A percentile compares a stretch with the other conserved stretches of the same genome.
phyloP scores from a whole-genome alignment of 2,888 invertebrate species.

The Drosophila mimetica region DNA sequence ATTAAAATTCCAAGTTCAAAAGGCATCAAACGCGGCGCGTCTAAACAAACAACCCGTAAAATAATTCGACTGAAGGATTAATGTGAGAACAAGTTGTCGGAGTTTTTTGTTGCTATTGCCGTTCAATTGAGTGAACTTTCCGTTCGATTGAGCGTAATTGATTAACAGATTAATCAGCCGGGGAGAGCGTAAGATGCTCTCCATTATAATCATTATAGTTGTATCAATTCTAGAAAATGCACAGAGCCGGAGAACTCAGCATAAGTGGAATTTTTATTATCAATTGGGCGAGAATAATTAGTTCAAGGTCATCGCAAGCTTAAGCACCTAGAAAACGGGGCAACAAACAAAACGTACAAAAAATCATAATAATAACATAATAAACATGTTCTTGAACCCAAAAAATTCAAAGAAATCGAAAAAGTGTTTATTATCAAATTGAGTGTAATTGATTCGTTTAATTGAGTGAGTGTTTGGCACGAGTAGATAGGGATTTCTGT shows the following conservation, averaged over 20 bases:
- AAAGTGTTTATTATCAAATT: constrained; percentile 14
- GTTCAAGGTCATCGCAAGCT: constrained; percentile 66
- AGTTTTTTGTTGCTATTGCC: constrained; percentile 16
- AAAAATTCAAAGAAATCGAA: constrained; percentile 9
- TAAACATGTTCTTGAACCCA: constrained; percentile 38
- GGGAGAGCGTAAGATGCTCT: constrained; percentile 28
- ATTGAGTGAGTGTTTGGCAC: constrained; percentile 20
- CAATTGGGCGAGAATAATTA: constrained; percentile 45
- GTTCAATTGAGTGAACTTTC: constrained; percentile 63
- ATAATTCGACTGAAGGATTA: constrained; percentile 67
- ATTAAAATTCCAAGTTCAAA: constrained; percentile 64
- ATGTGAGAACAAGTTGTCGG: constrained; percentile 31
- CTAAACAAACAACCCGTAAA: constrained; percentile 59
- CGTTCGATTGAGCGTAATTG: constrained; percentile 64
- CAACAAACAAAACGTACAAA: constrained; percentile 35
- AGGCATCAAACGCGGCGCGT: constrained; percentile 54
- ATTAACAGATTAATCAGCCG: constrained; percentile 66
- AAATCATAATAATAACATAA: constrained; percentile 41
- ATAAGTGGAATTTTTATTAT: constrained; percentile 63
- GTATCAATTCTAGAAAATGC: constrained; percentile 36
- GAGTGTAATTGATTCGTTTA: constrained; percentile 37
- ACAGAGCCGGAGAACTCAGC: constrained; percentile 32
- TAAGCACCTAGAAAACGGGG: constrained; percentile 8
- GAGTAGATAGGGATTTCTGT: constrained; percentile 19
- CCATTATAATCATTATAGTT: constrained; percentile 25